Evolutionary conservation across 2,888 invertebrate species (phyloP), one percentile per base, ranked within the genome.

Genomic region (Cecidostiba fungosa): DNA sequence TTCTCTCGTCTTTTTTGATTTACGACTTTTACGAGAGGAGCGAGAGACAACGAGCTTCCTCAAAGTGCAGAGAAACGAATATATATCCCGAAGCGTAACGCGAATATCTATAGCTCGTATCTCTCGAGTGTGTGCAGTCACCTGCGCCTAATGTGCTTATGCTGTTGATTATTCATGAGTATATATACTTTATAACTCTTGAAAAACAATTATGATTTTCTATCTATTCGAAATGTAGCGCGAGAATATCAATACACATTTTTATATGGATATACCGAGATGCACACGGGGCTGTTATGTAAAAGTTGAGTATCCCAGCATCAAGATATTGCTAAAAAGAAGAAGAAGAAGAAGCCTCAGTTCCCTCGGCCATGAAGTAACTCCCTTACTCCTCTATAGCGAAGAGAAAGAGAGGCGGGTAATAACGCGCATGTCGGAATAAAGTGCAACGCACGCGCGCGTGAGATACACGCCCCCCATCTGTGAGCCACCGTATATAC

Each of bases 401-500:
- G 62, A 62, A 50, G 50, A 50, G 50, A 50, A 16, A 78, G 72
- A 29, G 39, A 82, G 70, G 77, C 82, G 82, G 82, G 76, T 54
- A 69, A 74, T 74, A 82, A 66, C 66, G 74, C 43, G 32, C 74
- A 74, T 74, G 74, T 47, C 66, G 66, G 74, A 77, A 77, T 77
- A 62, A 82, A 74, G 43, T 82, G 74, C 54, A 59, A 59, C 66
- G 74, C 74, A 26, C 26, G 66, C 26, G 66, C 66, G 66, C 66
- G 66, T 66, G 76, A 82, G 50, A 82, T 76, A 74, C 76, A 82
- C 82, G 82, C 82, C 82, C 82, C 50, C 76, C 82, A 69, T 82
- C 76, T 82, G 62, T 69, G 74, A 66, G 66, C 66, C 66, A 66
- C 66, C 66, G 66, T 66, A 59, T n/a, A 59, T 59, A 54, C 54